phyloP scores from a whole-genome alignment of 2,888 invertebrate genomes.

The Subacronicta megacephala region DNA sequence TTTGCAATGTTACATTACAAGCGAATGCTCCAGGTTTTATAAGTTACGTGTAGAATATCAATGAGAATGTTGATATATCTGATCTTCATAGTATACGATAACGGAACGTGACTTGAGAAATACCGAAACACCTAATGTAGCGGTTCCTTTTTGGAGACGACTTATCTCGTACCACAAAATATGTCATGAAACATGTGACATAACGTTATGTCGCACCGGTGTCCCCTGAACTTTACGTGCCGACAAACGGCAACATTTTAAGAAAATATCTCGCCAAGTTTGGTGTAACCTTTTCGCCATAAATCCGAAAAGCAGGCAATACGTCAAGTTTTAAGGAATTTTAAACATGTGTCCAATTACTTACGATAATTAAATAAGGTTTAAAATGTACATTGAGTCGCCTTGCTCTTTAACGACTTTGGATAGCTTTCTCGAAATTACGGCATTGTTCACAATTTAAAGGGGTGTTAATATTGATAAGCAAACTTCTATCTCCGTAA shows the following conservation, averaged over 20 bases:
- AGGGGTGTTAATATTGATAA: too few relatives aligned
- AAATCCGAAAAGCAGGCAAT: constrained; percentile 29
- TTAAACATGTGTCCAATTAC: constrained; percentile 23
- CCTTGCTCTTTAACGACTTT: constrained; percentile 8
- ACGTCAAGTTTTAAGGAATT: constrained; percentile 32
- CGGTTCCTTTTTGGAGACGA: background rate
- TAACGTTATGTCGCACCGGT: constrained; percentile 9
- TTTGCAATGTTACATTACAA: too few relatives aligned
- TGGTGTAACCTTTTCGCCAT: constrained; percentile 32
- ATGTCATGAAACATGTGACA: constrained; percentile 2
- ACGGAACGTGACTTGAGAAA: constrained; percentile 3
- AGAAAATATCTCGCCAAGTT: constrained; percentile 35
- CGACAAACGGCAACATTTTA: constrained; percentile 31
- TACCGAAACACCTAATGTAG: background rate
- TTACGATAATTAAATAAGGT: constrained; percentile 21
- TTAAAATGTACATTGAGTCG: constrained; percentile 7
- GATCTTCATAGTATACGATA: background rate
- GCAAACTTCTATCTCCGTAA: too few relatives aligned
- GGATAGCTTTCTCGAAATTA: background rate
- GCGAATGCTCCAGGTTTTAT: too few relatives aligned
- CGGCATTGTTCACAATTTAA: too few relatives aligned
- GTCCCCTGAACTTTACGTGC: constrained; percentile 43
- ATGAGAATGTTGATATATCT: background rate
- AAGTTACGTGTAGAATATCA: background rate
- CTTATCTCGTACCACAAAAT: constrained; percentile 3